These are phyloP conservation scores for Choloepus hoffmanni DNA, from an alignment of 2,113 vertebrate genomes.

Conservation along the genomic window DNA sequence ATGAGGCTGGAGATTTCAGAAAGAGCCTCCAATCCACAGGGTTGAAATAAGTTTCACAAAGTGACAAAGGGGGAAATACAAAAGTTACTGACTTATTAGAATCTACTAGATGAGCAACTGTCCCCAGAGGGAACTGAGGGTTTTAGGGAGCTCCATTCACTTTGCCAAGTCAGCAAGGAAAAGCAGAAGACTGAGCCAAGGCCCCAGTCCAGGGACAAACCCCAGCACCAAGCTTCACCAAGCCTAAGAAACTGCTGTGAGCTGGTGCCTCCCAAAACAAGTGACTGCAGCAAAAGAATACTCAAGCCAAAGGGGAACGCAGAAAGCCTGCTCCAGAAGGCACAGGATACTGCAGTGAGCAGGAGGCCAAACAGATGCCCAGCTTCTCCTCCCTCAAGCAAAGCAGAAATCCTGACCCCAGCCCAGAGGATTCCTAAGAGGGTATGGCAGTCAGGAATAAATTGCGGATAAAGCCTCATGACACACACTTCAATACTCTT, in stretches of 20 bases:
- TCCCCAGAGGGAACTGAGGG: not conserved
- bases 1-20: not conserved
- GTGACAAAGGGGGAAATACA: not conserved
- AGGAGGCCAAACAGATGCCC: not conserved
- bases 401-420: not conserved
- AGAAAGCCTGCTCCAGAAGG: not conserved
- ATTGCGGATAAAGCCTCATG: not conserved
- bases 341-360: not conserved
- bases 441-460: fast-evolving
- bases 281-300: not conserved
- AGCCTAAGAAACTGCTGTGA: not conserved
- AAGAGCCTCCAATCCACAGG: not conserved
- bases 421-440: not conserved
- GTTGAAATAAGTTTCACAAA: not conserved
- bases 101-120: not conserved
- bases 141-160: not conserved
- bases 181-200: not conserved
- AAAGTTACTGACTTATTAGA: not conserved
- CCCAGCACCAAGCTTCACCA: not conserved
- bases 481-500: not conserved
- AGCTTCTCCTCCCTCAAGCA: not conserved
- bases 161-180: not conserved
- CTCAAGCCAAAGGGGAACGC: not conserved
- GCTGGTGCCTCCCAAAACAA: conserved; percentile 6
- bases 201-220: not conserved